Evolutionary conservation across 1,140 invertebrate genomes (phyloP).

Genomic region (Nixonia krombeini): DNA sequence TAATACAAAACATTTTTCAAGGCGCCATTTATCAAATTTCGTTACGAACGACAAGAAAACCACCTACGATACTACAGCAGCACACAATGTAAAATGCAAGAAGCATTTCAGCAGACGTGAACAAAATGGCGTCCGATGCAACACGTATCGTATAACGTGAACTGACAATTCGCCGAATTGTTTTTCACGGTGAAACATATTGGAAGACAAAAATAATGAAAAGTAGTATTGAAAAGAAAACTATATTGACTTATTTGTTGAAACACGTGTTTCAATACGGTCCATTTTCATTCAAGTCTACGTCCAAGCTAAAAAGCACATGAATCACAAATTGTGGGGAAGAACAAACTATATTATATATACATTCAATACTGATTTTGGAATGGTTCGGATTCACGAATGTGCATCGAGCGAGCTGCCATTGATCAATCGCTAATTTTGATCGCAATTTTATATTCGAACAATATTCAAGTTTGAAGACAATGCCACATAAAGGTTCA

Average conservation of each 20-base stretch:
- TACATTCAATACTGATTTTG: slow-evolving; percentile 70
- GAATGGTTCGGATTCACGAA: slow-evolving; percentile 62
- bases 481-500: no score
- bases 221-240: slow-evolving; percentile 46
- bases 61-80: no score
- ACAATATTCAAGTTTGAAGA: no score
- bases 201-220: no score
- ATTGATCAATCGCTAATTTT: slow-evolving; percentile 18
- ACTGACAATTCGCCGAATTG: slow-evolving; percentile 19
- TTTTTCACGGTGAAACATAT: slow-evolving; percentile 19
- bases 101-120: not conserved
- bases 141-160: slow-evolving; percentile 9
- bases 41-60: no score
- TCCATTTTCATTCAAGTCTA: slow-evolving; percentile 19
- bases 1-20: no score
- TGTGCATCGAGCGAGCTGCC: slow-evolving; percentile 38
- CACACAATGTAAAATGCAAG: no score
- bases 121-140: slow-evolving; percentile 2
- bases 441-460: slow-evolving; percentile 1
- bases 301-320: slow-evolving; percentile 44
- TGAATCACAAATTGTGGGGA: slow-evolving; percentile 35
- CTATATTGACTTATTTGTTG: slow-evolving; percentile 35
- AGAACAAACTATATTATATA: slow-evolving; percentile 48
- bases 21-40: no score
- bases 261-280: slow-evolving; percentile 23